A percentile compares a stretch with the other conserved stretches of the same genome.
These are phyloP conservation scores for Phenganax stokvisi DNA, from an alignment of 92 coral and sea anemone genomes.

Conservation along the genomic window DNA sequence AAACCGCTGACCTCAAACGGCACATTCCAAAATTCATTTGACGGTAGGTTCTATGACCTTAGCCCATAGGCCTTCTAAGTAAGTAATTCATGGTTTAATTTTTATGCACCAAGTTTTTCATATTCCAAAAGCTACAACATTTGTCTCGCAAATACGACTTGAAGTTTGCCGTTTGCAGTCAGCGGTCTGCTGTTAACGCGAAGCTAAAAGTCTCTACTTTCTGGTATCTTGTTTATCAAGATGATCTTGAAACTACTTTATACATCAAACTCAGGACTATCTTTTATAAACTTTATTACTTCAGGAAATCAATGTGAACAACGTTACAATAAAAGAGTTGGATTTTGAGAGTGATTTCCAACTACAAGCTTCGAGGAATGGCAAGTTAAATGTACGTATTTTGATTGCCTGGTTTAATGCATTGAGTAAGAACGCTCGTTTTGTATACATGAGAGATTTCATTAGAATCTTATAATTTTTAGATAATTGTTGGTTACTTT, in stretches of 20 bases:
- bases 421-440: background rate
- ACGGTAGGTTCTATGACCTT: too few species aligned
- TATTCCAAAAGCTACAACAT: too few species aligned
- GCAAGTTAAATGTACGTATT: conserved; percentile 58
- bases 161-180: too few species aligned
- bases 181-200: too few species aligned
- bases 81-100: too few species aligned
- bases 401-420: background rate
- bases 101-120: too few species aligned
- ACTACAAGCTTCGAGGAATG: conserved; percentile 54
- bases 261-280: background rate
- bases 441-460: background rate
- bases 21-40: too few species aligned
- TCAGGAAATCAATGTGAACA: conserved; percentile 63
- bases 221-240: too few species aligned
- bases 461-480: conserved; percentile 7
- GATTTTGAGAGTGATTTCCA: conserved; percentile 75
- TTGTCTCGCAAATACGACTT: too few species aligned
- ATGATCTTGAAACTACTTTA: background rate
- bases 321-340: conserved; percentile 56
- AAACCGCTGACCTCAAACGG: too few species aligned
- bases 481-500: conserved; percentile 85
- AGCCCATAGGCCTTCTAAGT: too few species aligned
- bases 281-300: background rate
- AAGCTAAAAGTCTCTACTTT: too few species aligned